A percentile compares a stretch with the other conserved stretches of the same genome.
phyloP scores from a whole-genome alignment of 2,797 vertebrate species.

The Cyprinella venusta region DNA sequence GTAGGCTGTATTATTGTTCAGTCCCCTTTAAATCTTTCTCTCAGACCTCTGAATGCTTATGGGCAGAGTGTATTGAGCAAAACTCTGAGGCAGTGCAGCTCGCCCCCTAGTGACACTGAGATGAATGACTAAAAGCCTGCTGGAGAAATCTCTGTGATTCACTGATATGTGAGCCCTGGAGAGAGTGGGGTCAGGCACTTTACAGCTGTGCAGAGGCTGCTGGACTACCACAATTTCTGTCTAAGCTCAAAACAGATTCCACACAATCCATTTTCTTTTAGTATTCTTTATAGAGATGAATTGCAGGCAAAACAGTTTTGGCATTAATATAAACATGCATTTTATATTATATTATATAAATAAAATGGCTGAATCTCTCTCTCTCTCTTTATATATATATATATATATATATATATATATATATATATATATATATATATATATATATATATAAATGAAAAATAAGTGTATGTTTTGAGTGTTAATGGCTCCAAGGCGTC shows the following conservation, averaged over 20 bases:
- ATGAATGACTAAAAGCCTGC: constrained; percentile 28
- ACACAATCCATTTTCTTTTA: neutral
- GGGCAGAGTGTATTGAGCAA: neutral
- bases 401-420: too few relatives aligned
- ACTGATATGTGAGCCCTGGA: neutral
- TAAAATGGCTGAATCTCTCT: neutral
- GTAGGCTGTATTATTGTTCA: constrained; percentile 58
- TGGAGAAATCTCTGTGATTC: constrained; percentile 22
- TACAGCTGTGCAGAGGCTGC: constrained; percentile 6
- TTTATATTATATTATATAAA: neutral
- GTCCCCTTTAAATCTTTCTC: constrained; percentile 59
- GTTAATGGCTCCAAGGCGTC: constrained; percentile 55
- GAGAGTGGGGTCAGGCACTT: neutral
- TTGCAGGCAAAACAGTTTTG: neutral
- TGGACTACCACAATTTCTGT: neutral
- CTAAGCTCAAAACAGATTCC: neutral
- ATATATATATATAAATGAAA: neutral
- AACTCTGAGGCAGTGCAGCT: constrained; percentile 61
- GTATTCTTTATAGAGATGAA: neutral
- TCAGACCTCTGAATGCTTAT: neutral
- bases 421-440: too few relatives aligned
- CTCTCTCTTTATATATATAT: too few relatives aligned
- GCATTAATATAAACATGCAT: neutral
- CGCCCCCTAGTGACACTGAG: constrained; percentile 65
- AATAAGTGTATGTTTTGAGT: constrained; percentile 8